A percentile compares a stretch with the other conserved stretches of the same genome.
Evolutionary conservation across 2,113 vertebrate species (phyloP).

Genomic region (Pachycephala philippinensis): DNA sequence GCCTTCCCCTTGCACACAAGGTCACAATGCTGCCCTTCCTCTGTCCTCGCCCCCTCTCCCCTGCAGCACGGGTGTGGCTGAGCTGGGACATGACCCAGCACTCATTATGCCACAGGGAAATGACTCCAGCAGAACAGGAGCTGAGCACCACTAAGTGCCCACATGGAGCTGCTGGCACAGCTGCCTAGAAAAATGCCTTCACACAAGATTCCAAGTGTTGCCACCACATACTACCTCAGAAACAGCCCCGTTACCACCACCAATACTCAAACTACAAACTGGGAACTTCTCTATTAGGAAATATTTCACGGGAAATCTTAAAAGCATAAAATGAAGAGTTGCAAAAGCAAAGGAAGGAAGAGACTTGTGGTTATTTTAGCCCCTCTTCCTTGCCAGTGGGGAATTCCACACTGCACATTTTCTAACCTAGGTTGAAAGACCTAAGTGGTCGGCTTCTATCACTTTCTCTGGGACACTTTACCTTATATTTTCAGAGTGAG

Average conservation of each 20-base stretch:
- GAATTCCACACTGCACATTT: background rate
- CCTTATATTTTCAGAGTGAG: background rate
- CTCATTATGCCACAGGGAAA: accelerated
- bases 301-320: background rate
- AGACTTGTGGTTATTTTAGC: background rate
- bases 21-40: background rate
- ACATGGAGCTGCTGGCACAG: background rate
- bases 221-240: background rate
- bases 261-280: background rate
- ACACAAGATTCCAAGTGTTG: accelerated
- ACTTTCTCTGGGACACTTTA: background rate
- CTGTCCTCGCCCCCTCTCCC: background rate
- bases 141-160: background rate
- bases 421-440: background rate
- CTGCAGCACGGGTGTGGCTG: background rate
- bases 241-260: background rate
- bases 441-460: background rate
- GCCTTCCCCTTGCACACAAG: accelerated
- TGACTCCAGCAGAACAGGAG: background rate
- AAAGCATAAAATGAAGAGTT: background rate
- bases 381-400: background rate
- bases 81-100: background rate
- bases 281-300: background rate
- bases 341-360: background rate
- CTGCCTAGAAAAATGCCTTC: background rate